These are phyloP conservation scores for Sitobion miscanthi DNA, from an alignment of 1,140 invertebrate genomes.

Conservation along the genomic window DNA sequence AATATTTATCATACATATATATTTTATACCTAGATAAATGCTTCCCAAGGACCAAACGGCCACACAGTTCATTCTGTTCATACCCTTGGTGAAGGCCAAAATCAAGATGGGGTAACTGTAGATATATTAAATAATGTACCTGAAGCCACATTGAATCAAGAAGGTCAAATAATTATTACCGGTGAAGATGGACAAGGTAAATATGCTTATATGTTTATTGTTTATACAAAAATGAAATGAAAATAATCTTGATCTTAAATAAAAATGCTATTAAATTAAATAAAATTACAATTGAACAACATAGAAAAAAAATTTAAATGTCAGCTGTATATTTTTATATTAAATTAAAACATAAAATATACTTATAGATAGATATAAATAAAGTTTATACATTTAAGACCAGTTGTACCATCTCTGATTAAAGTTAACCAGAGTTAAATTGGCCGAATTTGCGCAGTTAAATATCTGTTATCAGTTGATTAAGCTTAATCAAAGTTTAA, in stretches of 20 bases:
- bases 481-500: too few species aligned
- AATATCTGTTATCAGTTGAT: too few species aligned
- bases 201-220: conserved; percentile 50
- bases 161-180: conserved; percentile 93
- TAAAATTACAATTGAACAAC: too few species aligned
- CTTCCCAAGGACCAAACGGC: conserved; percentile 72
- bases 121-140: conserved; percentile 88
- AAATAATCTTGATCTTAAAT: neutral
- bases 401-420: too few species aligned
- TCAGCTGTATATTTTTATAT: too few species aligned
- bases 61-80: conserved; percentile 72
- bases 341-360: too few species aligned
- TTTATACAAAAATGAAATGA: neutral
- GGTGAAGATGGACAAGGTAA: conserved; percentile 92
- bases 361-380: too few species aligned
- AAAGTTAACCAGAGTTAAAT: too few species aligned
- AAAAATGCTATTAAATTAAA: neutral
- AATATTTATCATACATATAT: neutral
- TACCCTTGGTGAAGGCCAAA: conserved; percentile 75
- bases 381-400: too few species aligned
- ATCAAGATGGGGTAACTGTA: conserved; percentile 68
- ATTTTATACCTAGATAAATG: conserved; percentile 71
- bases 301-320: too few species aligned
- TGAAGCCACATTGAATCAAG: conserved; percentile 85
- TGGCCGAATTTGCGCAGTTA: too few species aligned